phyloP scores from a whole-genome alignment of 2,888 invertebrate genomes.

The Scaptomyza parva region DNA sequence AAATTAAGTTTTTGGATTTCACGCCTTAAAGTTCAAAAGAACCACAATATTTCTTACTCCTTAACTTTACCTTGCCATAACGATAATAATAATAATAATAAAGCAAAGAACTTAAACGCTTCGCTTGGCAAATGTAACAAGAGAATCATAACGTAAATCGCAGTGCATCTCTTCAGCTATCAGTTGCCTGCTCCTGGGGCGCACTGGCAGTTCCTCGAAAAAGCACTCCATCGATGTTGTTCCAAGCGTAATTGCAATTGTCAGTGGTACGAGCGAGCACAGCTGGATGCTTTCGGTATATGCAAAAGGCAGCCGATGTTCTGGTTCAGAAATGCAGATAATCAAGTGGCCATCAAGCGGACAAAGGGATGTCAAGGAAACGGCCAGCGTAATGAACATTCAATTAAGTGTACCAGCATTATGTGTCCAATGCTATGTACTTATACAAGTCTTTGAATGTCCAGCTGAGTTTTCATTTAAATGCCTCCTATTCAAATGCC shows the following conservation, averaged over 20 bases:
- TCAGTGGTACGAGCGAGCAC: slow-evolving; percentile 20
- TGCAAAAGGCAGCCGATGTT: slow-evolving; percentile 10
- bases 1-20: too few species aligned
- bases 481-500: too few species aligned
- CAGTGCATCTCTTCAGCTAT: slow-evolving; percentile 20
- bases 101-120: background rate
- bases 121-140: background rate
- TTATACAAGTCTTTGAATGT: background rate
- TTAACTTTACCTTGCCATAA: background rate
- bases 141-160: slow-evolving; percentile 13
- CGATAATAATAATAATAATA: slow-evolving; percentile 1
- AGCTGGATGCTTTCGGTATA: slow-evolving; percentile 35
- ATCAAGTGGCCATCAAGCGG: slow-evolving; percentile 16
- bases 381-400: slow-evolving; percentile 32
- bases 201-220: too few species aligned
- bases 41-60: background rate
- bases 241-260: slow-evolving; percentile 50
- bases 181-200: slow-evolving; percentile 12
- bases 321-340: slow-evolving; percentile 21
- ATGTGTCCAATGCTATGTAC: background rate
- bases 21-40: too few species aligned
- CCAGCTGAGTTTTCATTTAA: slow-evolving; percentile 19
- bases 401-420: slow-evolving; percentile 43
- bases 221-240: slow-evolving; percentile 36
- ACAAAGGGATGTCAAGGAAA: slow-evolving; percentile 5